These are phyloP conservation scores for Sebastes alutus DNA, from an alignment of 2,797 vertebrate genomes.

Conservation along the genomic window DNA sequence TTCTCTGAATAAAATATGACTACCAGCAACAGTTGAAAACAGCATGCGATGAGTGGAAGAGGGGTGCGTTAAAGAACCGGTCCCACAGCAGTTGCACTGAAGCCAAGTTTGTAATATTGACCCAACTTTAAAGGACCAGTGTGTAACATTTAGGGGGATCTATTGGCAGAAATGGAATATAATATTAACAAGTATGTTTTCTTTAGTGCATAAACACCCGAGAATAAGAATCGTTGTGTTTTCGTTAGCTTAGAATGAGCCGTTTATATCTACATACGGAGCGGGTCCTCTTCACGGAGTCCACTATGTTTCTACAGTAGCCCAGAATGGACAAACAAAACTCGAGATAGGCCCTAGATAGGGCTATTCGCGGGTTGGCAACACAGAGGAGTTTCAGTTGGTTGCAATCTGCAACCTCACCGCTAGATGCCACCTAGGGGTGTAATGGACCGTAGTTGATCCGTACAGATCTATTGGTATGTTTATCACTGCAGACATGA, in stretches of 20 bases:
- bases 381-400: no score
- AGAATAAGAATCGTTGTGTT: not conserved
- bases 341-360: no score
- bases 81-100: constrained; percentile 30
- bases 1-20: constrained; percentile 19
- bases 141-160: not conserved
- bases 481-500: no score
- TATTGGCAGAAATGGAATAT: not conserved
- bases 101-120: constrained; percentile 20
- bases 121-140: constrained; percentile 7
- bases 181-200: not conserved
- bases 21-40: constrained; percentile 10
- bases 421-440: no score
- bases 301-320: fast-evolving
- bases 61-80: not conserved
- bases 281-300: fast-evolving
- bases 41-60: constrained; percentile 49
- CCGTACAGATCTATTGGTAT: no score
- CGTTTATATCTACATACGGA: no score
- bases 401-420: no score
- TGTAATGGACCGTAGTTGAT: no score
- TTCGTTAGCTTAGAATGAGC: no score
- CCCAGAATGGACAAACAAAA: no score
- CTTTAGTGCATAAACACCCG: not conserved
- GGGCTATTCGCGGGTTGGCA: no score